Evolutionary conservation across 1,140 invertebrate genomes (phyloP).

Genomic region (Bombus superbus): DNA sequence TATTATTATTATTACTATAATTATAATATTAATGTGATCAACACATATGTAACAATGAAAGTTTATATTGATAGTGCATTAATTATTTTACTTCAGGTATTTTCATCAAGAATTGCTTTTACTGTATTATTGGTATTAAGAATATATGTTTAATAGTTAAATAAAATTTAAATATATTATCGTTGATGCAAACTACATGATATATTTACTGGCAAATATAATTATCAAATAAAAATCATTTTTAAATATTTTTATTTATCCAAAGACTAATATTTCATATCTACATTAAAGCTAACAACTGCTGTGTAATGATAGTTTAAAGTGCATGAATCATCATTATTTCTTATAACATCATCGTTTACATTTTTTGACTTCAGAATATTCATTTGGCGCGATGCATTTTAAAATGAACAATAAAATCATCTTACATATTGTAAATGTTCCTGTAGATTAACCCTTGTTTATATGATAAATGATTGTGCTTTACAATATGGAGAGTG

Average conservation of each 20-base stretch:
- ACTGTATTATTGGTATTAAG: conserved; percentile 31
- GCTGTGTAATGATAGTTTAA: neutral
- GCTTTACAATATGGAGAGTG: neutral
- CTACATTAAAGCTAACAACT: neutral
- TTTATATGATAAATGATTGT: neutral
- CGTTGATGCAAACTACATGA: conserved; percentile 2
- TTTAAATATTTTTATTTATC: neutral
- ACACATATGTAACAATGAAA: neutral
- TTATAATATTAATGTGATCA: neutral
- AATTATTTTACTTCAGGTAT: conserved; percentile 14
- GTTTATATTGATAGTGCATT: neutral
- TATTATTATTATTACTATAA: neutral
- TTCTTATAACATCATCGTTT: neutral
- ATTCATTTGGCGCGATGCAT: neutral
- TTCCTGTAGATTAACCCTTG: neutral
- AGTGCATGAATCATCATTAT: conserved; percentile 2
- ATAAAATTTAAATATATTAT: conserved; percentile 37
- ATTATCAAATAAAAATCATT: neutral
- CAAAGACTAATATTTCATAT: conserved; percentile 1
- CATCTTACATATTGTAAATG: neutral
- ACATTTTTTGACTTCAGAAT: neutral
- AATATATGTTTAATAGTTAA: conserved; percentile 24
- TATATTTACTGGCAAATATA: conserved; percentile 18
- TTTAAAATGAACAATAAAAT: neutral
- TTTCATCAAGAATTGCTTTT: conserved; percentile 19